Evolutionary conservation across 2,888 invertebrate genomes (phyloP).

Genomic region (Drosophila acutilabella): DNA sequence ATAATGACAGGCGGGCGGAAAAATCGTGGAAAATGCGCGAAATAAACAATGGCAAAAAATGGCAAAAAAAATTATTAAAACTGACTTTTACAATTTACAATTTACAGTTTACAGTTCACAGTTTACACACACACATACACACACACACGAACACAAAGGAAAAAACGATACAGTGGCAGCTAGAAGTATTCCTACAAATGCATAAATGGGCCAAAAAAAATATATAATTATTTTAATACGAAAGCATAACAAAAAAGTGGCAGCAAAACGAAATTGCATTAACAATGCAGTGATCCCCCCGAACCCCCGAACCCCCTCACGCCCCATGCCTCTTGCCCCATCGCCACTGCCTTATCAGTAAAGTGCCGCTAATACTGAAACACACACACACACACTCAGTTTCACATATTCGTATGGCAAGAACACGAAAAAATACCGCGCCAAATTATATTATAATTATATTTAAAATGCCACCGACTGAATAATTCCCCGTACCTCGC

Average conservation of each 20-base stretch:
- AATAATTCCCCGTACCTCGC: constrained; percentile 25
- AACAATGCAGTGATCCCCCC: constrained; percentile 67
- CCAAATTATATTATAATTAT: constrained; percentile 81
- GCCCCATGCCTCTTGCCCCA: no score
- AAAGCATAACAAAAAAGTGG: constrained; percentile 67
- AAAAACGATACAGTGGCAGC: constrained; percentile 23
- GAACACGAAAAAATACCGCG: constrained; percentile 67
- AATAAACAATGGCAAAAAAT: constrained; percentile 55
- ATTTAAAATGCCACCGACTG: constrained; percentile 74
- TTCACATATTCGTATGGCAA: constrained; percentile 38
- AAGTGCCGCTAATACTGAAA: constrained; percentile 58
- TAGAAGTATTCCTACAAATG: constrained; percentile 53
- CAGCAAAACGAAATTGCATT: constrained; percentile 76
- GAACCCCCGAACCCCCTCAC: background rate
- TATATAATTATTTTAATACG: constrained; percentile 79
- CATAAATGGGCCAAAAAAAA: constrained; percentile 40
- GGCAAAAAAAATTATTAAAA: constrained; percentile 77
- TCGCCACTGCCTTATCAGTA: constrained; percentile 29
- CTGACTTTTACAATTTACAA: constrained; percentile 74
- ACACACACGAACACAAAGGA: constrained; percentile 4
- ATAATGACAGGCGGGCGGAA: constrained; percentile 22
- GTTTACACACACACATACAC: constrained; percentile 50
- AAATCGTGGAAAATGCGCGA: background rate
- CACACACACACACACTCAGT: constrained; percentile 32
- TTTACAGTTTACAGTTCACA: constrained; percentile 62